Percentiles rank a stretch among this genome's conserved stretches.
Conservation (phyloP, 2,797 vertebrate genomes). For the Takifugu rubripes region DNA sequence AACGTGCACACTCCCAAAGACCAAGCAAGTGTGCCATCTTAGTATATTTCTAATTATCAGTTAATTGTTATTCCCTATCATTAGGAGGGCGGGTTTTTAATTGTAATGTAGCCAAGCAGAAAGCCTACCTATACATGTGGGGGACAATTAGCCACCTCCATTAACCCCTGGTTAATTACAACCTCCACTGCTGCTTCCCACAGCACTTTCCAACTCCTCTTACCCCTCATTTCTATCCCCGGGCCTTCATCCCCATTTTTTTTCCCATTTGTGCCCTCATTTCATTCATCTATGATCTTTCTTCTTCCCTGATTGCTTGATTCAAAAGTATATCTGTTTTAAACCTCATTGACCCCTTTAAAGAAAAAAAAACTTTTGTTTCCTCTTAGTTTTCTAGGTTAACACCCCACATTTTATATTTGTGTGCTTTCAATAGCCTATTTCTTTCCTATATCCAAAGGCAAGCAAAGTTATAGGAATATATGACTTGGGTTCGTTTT, state of each 20-base stretch:
- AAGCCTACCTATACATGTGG: slow-evolving; percentile 80
- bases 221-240: slow-evolving; percentile 64
- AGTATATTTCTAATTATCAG: slow-evolving; percentile 77
- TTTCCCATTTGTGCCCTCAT: slow-evolving; percentile 49
- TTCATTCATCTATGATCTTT: slow-evolving; percentile 44
- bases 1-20: slow-evolving; percentile 30
- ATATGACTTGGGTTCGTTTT: too few species aligned
- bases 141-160: slow-evolving; percentile 82
- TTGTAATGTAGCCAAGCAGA: slow-evolving; percentile 82
- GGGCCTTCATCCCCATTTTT: slow-evolving; percentile 53
- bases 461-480: too few species aligned
- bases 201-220: slow-evolving; percentile 63
- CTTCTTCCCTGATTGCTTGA: slow-evolving; percentile 44
- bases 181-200: slow-evolving; percentile 71
- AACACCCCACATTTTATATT: background rate
- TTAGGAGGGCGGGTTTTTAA: slow-evolving; percentile 78
- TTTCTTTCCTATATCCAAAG: too few species aligned
- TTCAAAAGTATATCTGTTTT: slow-evolving; percentile 39
- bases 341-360: slow-evolving; percentile 11
- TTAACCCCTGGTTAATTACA: slow-evolving; percentile 83
- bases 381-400: slow-evolving; percentile 49
- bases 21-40: slow-evolving; percentile 54
- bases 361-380: slow-evolving; percentile 14
- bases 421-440: too few species aligned
- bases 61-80: slow-evolving; percentile 78